Conservation (phyloP, 2,888 invertebrate species). For the Sisyra terminalis region DNA sequence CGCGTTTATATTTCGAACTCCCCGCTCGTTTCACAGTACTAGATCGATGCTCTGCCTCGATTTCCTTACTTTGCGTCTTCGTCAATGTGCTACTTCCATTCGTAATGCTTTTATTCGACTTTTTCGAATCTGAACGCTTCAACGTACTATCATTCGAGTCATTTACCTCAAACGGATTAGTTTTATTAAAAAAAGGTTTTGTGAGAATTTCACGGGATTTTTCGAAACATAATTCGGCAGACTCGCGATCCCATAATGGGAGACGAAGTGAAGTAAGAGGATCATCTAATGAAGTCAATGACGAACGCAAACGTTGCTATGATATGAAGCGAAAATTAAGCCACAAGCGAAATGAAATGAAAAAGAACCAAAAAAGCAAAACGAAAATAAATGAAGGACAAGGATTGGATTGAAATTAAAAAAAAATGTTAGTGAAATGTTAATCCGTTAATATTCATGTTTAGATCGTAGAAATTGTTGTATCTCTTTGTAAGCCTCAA, state of each 20-base stretch:
- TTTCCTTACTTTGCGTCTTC: not conserved
- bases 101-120: not conserved
- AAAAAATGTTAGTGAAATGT: too few relatives aligned
- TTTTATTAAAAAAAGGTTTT: slow-evolving; percentile 28
- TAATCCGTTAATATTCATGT: too few relatives aligned
- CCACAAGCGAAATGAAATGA: not conserved
- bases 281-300: slow-evolving; percentile 33
- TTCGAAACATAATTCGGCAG: slow-evolving; percentile 55
- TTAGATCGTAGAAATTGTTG: too few relatives aligned
- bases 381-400: not conserved
- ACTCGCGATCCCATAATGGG: slow-evolving; percentile 56
- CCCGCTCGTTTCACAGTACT: not conserved
- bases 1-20: not conserved
- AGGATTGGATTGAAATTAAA: not conserved
- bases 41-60: not conserved
- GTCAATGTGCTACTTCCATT: not conserved
- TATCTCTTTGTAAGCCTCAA: not conserved
- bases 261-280: slow-evolving; percentile 30
- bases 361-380: not conserved
- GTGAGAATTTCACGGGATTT: slow-evolving; percentile 51
- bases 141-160: slow-evolving; percentile 4
- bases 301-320: slow-evolving; percentile 31
- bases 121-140: slow-evolving; percentile 4
- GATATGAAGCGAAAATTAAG: slow-evolving; percentile 8
- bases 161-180: slow-evolving; percentile 5